Conservation (phyloP, 2,797 vertebrate species). For the Remorina albescens region DNA sequence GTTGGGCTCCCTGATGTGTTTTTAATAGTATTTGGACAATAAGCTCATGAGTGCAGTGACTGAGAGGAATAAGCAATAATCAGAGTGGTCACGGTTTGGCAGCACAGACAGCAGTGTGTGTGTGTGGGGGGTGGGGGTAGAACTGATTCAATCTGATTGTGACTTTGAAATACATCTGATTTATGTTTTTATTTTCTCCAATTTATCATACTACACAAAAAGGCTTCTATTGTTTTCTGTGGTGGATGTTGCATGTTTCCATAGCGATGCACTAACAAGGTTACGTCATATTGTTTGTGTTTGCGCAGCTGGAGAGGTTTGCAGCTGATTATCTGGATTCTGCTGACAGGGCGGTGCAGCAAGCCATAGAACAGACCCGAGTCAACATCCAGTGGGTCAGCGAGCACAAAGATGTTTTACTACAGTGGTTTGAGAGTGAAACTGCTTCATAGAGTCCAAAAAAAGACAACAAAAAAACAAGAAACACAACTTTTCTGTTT, state of each 20-base stretch:
- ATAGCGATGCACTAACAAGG: background rate
- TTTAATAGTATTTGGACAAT: slow-evolving; percentile 4
- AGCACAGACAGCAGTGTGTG: background rate
- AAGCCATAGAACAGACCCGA: slow-evolving; percentile 88
- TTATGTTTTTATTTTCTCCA: background rate
- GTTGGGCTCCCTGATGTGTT: no score
- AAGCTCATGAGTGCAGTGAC: background rate
- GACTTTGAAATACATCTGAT: background rate
- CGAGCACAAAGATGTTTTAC: slow-evolving; percentile 77
- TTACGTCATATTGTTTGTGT: slow-evolving; percentile 23
- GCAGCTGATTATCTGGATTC: slow-evolving; percentile 41
- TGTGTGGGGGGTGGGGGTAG: no score
- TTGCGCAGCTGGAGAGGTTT: slow-evolving; percentile 85
- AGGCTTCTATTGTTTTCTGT: background rate
- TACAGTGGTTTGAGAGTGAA: slow-evolving; percentile 85
- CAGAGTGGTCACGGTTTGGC: background rate
- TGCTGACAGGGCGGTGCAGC: slow-evolving; percentile 73
- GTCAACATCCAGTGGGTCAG: slow-evolving; percentile 93
- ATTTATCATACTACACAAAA: background rate
- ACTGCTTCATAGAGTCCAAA: background rate
- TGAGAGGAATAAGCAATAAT: slow-evolving; percentile 1
- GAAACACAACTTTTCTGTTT: background rate
- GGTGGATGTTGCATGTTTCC: background rate
- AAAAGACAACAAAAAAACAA: no score
- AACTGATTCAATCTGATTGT: background rate